Percentiles rank a stretch among this genome's conserved stretches.
Evolutionary conservation across 2,113 vertebrate genomes (phyloP).

Genomic region (Elachura formosa): DNA sequence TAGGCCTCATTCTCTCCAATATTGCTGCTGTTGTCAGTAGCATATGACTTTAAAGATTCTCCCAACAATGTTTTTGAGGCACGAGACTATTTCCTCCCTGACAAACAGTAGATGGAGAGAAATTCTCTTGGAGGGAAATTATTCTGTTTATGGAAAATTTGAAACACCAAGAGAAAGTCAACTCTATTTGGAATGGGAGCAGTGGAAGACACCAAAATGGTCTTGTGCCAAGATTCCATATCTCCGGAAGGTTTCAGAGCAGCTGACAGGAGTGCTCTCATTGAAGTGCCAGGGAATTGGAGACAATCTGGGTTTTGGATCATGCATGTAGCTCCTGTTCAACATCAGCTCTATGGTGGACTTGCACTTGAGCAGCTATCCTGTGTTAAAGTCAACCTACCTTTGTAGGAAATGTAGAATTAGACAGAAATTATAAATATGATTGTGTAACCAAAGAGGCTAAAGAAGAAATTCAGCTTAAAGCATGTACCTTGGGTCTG

Average conservation of each 20-base stretch:
- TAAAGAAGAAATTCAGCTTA: no score
- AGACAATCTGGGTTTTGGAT: not conserved
- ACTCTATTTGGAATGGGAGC: not conserved
- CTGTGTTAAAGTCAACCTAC: not conserved
- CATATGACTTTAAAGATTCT: not conserved
- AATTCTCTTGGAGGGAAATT: not conserved
- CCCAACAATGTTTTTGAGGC: not conserved
- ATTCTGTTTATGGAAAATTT: not conserved
- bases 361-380: not conserved
- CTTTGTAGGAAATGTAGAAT: no score
- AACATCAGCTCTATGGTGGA: not conserved
- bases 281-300: not conserved
- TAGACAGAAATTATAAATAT: no score
- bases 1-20: not conserved
- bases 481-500: not conserved
- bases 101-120: not conserved
- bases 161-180: not conserved
- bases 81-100: not conserved
- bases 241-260: not conserved
- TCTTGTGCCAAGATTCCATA: rapidly evolving
- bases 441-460: no score
- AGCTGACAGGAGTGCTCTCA: not conserved
- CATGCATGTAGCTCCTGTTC: not conserved
- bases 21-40: not conserved
- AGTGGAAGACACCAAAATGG: not conserved